Base-by-base conservation (phyloP, 2,797 vertebrate genomes). In the Pseudochirops cupreus region DNA sequence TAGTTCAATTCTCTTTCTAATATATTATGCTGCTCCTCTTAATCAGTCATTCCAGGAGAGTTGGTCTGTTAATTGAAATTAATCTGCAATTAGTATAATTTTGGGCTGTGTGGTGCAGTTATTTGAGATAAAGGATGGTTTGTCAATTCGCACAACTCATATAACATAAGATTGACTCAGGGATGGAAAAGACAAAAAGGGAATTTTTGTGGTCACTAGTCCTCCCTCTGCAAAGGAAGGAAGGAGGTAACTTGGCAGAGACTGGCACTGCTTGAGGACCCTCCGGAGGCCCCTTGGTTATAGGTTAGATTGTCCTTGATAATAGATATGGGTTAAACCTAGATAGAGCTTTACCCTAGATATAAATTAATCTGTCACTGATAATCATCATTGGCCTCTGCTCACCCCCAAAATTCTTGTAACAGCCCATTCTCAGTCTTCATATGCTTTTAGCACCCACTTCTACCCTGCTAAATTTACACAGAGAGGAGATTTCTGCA, bases 91-190 rank as follows among this genome's bases (percentile, higher is more conserved):
- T 93, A 1, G 58, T 92, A n/a, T 50, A 91, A 91, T 94, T 96
- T 96, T 92, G n/a, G 57, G 54, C 95, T 90, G 26, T 92, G 90
- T 58, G 91, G 91, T 56, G 10, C 91, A 67, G 13, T n/a, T n/a
- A 67, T 67, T 67, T 67, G 82, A 89, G 39, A 91, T 54, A 94
- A 96, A 87, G 91, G 91, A 29, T 21, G 16, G 93, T 94, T 28
- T 93, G 16, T 92, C 56, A 96, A 96, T 95, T 94, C 91, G 92
- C 11, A 90, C 31, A 28, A 94, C 10, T n/a, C 28, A 93, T 29
- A 18, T 52, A 62, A 89, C 14, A 95, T 95, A 94, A 95, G 90
- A 56, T 67, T 89, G 95, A 92, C 13, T 0, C 57, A 55, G 26
- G 12, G 18, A 54, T 28, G 31, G 14, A 29, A 50, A 91, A 56